These are phyloP conservation scores for Drosophila nigricruria DNA, from an alignment of 2,888 invertebrate genomes.

Conservation along the genomic window DNA sequence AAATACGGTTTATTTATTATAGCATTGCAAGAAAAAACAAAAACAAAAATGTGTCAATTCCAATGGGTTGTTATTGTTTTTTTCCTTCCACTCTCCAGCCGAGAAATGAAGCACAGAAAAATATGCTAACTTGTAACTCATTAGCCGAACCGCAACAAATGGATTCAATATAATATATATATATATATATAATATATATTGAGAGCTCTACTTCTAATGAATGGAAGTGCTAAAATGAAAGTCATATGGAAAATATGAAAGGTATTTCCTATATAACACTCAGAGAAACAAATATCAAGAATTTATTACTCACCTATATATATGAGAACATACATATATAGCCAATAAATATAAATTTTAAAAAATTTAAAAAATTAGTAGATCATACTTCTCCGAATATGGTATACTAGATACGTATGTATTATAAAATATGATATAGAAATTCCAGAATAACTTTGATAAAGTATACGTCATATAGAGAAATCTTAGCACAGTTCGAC, in stretches of 20 bases:
- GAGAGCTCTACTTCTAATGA: background rate
- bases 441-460: too few species aligned
- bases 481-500: too few species aligned
- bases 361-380: too few species aligned
- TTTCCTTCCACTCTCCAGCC: background rate
- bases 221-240: conserved; percentile 19
- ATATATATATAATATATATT: background rate
- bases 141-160: conserved; percentile 16
- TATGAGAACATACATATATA: background rate
- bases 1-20: conserved; percentile 19
- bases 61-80: conserved; percentile 20
- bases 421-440: too few species aligned
- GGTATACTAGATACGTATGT: too few species aligned
- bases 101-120: conserved; percentile 13
- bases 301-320: background rate
- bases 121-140: conserved; percentile 25
- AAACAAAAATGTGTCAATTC: conserved; percentile 28
- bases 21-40: conserved; percentile 2
- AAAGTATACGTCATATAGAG: too few species aligned
- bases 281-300: background rate
- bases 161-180: background rate
- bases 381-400: too few species aligned
- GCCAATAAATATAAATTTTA: too few species aligned
- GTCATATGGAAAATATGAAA: background rate
- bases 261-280: background rate